A percentile compares a stretch with the other conserved stretches of the same genome.
Conservation (phyloP, 2,888 invertebrate species). For the Sinhomidia bicolor region DNA sequence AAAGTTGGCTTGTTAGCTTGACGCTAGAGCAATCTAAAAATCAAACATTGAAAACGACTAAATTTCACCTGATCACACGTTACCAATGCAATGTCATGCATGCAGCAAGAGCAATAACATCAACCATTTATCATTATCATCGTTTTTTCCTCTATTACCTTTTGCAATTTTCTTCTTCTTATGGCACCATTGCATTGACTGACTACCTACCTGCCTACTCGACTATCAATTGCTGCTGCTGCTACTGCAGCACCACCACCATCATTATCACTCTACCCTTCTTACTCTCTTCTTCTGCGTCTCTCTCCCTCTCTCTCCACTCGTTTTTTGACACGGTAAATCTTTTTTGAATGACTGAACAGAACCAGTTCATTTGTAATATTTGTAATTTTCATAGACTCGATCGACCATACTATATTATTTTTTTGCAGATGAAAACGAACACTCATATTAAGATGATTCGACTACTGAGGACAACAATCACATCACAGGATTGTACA, state of each 20-base stretch:
- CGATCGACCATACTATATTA: constrained; percentile 13
- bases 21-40: constrained; percentile 7
- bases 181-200: constrained; percentile 35
- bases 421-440: neutral
- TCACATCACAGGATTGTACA: neutral
- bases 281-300: neutral
- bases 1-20: neutral
- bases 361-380: constrained; percentile 53
- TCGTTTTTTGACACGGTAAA: neutral
- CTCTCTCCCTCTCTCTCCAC: neutral
- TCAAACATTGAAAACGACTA: constrained; percentile 15
- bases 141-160: constrained; percentile 24
- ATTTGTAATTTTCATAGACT: neutral
- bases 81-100: neutral
- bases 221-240: neutral
- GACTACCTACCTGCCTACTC: neutral
- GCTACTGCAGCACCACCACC: neutral
- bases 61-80: constrained; percentile 33
- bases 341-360: constrained; percentile 46
- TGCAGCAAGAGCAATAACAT: neutral
- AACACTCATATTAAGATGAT: constrained; percentile 10
- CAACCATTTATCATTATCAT: constrained; percentile 34
- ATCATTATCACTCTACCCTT: neutral
- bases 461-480: neutral
- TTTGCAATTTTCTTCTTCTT: constrained; percentile 50